Percentiles rank a stretch among this genome's conserved stretches.
phyloP scores from a whole-genome alignment of 2,113 vertebrate species.

The Pitta sordida region DNA sequence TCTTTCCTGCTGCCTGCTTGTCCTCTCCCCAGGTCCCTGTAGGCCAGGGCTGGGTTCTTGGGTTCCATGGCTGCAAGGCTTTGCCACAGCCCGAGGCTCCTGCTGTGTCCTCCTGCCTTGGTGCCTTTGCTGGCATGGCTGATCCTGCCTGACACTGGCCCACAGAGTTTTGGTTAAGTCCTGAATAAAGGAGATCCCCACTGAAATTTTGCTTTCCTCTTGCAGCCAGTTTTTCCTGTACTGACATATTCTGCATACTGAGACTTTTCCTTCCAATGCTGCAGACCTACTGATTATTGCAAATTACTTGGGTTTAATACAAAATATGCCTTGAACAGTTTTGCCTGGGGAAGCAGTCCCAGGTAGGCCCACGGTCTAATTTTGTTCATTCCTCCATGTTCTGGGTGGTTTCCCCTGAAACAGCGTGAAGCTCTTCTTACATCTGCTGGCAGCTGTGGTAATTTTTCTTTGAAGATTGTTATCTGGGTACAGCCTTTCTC shows the following conservation, averaged over 20 bases:
- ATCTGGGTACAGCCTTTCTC: background rate
- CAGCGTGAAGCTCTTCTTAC: background rate
- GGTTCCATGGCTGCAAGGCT: rapidly evolving
- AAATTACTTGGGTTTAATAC: background rate
- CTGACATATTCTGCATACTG: background rate
- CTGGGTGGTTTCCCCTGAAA: background rate
- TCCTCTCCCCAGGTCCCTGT: rapidly evolving
- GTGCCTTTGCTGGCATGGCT: background rate
- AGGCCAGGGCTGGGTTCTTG: background rate
- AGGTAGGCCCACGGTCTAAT: background rate
- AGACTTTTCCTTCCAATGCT: background rate
- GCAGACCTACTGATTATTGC: background rate
- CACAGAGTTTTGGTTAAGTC: background rate
- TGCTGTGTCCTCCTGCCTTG: background rate
- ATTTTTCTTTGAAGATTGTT: background rate
- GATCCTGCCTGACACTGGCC: background rate
- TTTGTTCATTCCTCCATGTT: background rate
- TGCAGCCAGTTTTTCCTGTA: background rate
- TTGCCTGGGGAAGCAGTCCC: background rate
- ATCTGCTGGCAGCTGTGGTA: background rate
- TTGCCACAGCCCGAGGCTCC: background rate
- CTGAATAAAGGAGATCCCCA: background rate
- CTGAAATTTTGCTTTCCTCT: background rate
- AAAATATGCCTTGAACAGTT: background rate
- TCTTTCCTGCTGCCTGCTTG: background rate